Evolutionary conservation across 2,797 vertebrate species (phyloP).

Genomic region (Streptopelia turtur): DNA sequence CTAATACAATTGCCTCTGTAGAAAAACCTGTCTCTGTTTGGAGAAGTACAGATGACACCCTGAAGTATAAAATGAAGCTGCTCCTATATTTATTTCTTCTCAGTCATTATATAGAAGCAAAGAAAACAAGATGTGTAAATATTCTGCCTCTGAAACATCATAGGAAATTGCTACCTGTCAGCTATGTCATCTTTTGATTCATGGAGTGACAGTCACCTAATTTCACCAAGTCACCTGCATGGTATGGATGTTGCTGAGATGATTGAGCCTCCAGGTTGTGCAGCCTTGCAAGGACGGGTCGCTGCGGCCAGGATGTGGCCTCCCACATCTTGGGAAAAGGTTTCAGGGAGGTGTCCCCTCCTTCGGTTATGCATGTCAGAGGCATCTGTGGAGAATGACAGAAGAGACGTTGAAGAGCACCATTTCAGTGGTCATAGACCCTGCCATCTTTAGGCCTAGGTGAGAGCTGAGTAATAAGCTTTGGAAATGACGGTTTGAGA

Average conservation of each 20-base stretch:
- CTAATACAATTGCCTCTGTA: not conserved
- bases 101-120: not conserved
- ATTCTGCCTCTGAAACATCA: not conserved
- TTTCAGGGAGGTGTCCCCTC: not conserved
- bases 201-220: not conserved
- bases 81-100: not conserved
- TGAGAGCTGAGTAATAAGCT: not conserved
- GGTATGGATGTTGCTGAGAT: not conserved
- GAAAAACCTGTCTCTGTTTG: not conserved
- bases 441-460: not conserved
- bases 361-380: fast-evolving
- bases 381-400: not conserved
- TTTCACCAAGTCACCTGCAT: not conserved
- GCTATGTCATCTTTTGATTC: not conserved
- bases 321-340: not conserved
- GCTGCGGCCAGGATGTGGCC: fast-evolving
- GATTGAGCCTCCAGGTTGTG: not conserved
- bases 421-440: not conserved
- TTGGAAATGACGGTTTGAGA: not conserved
- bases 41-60: not conserved
- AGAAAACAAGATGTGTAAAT: not conserved
- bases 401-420: not conserved
- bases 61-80: not conserved
- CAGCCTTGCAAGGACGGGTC: not conserved
- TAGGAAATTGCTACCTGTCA: not conserved